Evolutionary conservation across 2,797 vertebrate species (phyloP), one percentile per base, ranked within the genome.

Genomic region (Cyprinella venusta): DNA sequence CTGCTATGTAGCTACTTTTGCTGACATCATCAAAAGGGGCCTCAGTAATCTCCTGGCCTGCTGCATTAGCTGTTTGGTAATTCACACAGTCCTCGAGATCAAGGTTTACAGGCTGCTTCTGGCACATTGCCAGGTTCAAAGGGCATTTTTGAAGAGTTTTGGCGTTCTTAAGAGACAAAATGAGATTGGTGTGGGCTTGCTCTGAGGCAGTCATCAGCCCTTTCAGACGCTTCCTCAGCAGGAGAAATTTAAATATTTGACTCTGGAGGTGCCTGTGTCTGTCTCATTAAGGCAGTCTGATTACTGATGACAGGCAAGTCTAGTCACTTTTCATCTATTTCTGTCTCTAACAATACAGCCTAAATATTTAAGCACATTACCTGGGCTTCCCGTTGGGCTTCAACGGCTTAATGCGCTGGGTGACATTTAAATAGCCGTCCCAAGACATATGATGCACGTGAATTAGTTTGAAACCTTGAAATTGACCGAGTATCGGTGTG

Each of bases 31-130:
- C 88, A 91, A 80, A 92, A 92, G 87, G 84, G 56, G 30, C 68
- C 84, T 86, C 76, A 85, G 90, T 93, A 92, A 92, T 93, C 90
- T 92, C 87, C 84, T 24, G 74, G 89, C 90, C 86, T 89, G 88
- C 92, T 91, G 90, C 90, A 90, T 92, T 90, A 81, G 88, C 81
- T 83, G 85, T 91, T 90, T 87, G 85, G 88, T 92, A 91, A 92
- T 93, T 92, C 86, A 89, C 84, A 87, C 88, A 90, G 84, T 88
- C 89, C 87, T 76, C 71, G 87, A 93, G 92, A 93, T 93, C 89
- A 86, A 90, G 90, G 90, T 92, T 91, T 93, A 91, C 85, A 91
- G 89, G 82, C 61, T 80, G 89, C 89, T 90, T 86, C 86, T 87
- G 89, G 90, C 91, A 68, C 33, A 69, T 82, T 76, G 89, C 89